Evolutionary conservation across 1,140 invertebrate genomes (phyloP), one percentile per base, ranked within the genome.

Genomic region (Thalassaphorura encarpata): DNA sequence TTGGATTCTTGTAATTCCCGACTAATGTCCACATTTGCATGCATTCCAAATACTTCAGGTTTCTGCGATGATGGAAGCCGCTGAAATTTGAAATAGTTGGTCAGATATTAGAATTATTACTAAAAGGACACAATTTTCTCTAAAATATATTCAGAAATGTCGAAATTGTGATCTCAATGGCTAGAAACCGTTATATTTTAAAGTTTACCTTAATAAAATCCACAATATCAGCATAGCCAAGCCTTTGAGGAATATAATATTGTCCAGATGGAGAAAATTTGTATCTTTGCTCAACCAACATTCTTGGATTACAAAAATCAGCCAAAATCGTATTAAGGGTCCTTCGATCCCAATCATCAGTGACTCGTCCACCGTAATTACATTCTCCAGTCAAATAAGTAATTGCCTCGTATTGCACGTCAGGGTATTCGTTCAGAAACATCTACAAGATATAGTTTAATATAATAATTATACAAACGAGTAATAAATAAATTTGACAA

Each of bases 321-420:
- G 69, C 63, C 3, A 80, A 69, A 39, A 75, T 60, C 41, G 75
- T 77, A 26, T 69, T 69, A 15, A 80, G 67, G 4, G 76, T 48
- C 11, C 61, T n/a, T 18, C 77, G 63, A 69, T 80, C 78, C 70
- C 75, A 75, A 58, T 77, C 75, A 64, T 80, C 78, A 0, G 77
- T 79, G 0, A 80, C 77, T 21, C 61, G 40, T 3, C 78, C 78
- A n/a, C 78, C 78, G 56, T 80, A 80, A 66, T 80, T 80, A 66
- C 78, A 80, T 61, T 80, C 78, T 27, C 78, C 78, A 3, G 75
- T 76, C 62, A 79, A 67, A 66, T 80, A 80, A 4, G 68, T 67
- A 23, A 80, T 66, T 1, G 78, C 78, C 40, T 76, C 75, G 61
- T 72, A 76, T 33, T 77, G 78, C 4, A 78, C 70, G 24, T 72